These are phyloP conservation scores for Nannoperca obscura DNA, from an alignment of 2,797 vertebrate genomes.

Conservation along the genomic window DNA sequence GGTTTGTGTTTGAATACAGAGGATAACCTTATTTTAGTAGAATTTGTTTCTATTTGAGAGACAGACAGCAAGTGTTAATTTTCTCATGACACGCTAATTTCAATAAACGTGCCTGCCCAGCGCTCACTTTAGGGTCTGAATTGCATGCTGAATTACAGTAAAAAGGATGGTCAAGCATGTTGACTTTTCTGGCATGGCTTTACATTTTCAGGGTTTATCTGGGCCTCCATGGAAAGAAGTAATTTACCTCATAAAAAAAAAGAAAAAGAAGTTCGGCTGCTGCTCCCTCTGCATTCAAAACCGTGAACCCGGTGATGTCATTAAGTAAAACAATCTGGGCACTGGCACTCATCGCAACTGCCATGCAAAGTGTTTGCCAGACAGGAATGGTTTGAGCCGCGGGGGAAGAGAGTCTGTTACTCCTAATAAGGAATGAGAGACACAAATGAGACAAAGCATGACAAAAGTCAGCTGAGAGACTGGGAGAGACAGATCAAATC, in stretches of 20 bases:
- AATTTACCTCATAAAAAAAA: slow-evolving; percentile 51
- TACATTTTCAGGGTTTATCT: slow-evolving; percentile 47
- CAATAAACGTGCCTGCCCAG: slow-evolving; percentile 18
- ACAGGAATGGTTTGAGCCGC: slow-evolving; percentile 14
- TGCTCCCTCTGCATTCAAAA: slow-evolving; percentile 34
- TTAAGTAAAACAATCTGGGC: slow-evolving; percentile 60
- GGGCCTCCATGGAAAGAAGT: slow-evolving; percentile 38
- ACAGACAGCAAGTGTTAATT: slow-evolving; percentile 35
- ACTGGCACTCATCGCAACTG: slow-evolving; percentile 30
- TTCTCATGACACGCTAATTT: slow-evolving; percentile 54
- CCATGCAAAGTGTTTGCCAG: slow-evolving; percentile 36
- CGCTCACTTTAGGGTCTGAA: slow-evolving; percentile 5
- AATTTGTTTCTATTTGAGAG: slow-evolving; percentile 10
- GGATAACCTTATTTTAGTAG: not conserved
- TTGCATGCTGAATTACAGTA: slow-evolving; percentile 22
- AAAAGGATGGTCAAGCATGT: slow-evolving; percentile 14
- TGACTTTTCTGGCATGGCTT: slow-evolving; percentile 42
- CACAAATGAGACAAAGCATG: slow-evolving; percentile 43
- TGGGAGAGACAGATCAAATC: slow-evolving; percentile 23
- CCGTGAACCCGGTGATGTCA: slow-evolving; percentile 68
- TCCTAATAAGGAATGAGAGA: slow-evolving; percentile 47
- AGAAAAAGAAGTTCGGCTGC: not conserved
- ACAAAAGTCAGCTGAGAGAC: slow-evolving; percentile 20
- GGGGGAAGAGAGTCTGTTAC: slow-evolving; percentile 10
- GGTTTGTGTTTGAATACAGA: not conserved